Base-by-base conservation (phyloP, 2,797 vertebrate genomes). In the Fistularia commersonii region DNA sequence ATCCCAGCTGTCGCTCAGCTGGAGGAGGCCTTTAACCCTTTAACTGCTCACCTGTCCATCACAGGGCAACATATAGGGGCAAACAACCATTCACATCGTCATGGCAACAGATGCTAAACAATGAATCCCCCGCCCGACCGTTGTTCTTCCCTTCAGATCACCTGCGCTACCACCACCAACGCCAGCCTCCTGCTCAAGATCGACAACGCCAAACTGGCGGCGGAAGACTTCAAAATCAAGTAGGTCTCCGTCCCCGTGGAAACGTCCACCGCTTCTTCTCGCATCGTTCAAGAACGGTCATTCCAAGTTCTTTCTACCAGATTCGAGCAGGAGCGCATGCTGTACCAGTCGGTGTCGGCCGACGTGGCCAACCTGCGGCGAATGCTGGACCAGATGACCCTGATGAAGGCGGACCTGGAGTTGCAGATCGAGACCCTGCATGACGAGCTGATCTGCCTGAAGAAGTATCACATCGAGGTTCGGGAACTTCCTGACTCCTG, bases 121-220 rank as follows among this genome's bases (percentile, higher is more conserved):
- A 23, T 23, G n/a, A 5, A 64, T 43, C 11, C 41, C 12, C 15
- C 11, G 5, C 8, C n/a, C n/a, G n/a, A n/a, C 35, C 53, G 7
- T 13, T 52, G 5, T 49, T 51, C 9, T 41, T 45, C 45, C 49
- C 32, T 62, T 32, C 41, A 95, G 94, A 93, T 95, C 41, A 50
- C 79, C 1, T 72, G 1, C 3, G 87, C 90, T 41, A 94, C 88
- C 50, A 84, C 83, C 8, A 60, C 68, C 45, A 95, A 94, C 6
- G 91, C 93, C 69, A 92, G 83, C 54, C 66, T 90, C 77, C 83
- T 95, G 58, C 91, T 97, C 61, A 92, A 95, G 84, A 92, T 93
- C 7, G 95, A 97, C 78, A 97, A 97, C 71, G 91, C 94, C 72
- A 93, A 94, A 76, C 88, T 97, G 85, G 93, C 94, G 71, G 94